These are phyloP conservation scores for Notamacropus eugenii DNA, from an alignment of 2,797 vertebrate species.

Conservation along the genomic window DNA sequence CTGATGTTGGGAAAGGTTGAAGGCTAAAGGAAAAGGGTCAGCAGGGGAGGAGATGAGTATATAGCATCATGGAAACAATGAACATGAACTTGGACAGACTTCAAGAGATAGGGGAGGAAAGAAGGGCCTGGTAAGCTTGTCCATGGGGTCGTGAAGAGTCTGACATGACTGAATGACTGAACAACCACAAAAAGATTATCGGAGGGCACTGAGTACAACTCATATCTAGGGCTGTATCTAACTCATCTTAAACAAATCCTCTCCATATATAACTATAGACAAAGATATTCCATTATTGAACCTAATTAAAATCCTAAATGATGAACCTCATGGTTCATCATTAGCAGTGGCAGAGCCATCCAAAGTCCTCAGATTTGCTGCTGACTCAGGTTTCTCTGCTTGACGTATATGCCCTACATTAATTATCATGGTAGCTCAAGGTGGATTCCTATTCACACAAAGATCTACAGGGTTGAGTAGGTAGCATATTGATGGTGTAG, in stretches of 20 bases:
- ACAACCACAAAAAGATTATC: neutral
- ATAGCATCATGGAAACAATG: neutral
- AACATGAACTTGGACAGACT: neutral
- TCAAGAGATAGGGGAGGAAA: neutral
- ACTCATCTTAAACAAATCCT: neutral
- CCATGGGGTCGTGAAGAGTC: neutral
- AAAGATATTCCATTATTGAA: neutral
- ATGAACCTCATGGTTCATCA: neutral
- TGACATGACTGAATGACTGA: neutral
- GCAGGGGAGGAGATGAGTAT: neutral
- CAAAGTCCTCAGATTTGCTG: neutral
- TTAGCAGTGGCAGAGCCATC: neutral
- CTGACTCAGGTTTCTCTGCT: neutral
- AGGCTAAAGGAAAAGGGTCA: neutral
- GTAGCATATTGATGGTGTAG: neutral
- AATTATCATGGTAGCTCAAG: neutral
- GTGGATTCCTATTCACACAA: neutral
- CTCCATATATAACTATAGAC: neutral
- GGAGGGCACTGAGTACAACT: neutral
- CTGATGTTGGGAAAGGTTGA: neutral
- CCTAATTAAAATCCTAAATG: neutral
- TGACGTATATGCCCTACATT: neutral
- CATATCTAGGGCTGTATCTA: neutral
- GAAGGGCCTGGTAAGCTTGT: neutral
- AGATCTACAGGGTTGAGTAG: neutral